phyloP scores from a whole-genome alignment of 2,888 invertebrate species.

The Prosapia bicincta region DNA sequence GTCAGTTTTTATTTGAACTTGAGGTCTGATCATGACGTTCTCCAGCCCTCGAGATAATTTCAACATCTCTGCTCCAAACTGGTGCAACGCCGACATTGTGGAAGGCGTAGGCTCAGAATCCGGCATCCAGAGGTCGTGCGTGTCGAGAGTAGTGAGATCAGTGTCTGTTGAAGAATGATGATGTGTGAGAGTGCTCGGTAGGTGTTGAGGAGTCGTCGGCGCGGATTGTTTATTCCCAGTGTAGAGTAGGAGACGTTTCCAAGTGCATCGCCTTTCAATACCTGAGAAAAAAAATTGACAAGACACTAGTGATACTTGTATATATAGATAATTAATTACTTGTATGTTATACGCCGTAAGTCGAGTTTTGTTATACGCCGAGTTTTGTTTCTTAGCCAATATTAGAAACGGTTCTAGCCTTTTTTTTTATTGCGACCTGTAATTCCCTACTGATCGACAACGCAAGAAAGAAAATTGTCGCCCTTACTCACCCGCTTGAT shows the following conservation, averaged over 20 bases:
- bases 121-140: conserved; percentile 78
- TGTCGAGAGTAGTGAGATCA: conserved; percentile 77
- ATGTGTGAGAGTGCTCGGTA: neutral
- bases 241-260: conserved; percentile 60
- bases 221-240: conserved; percentile 34
- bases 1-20: conserved; percentile 3
- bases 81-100: conserved; percentile 80
- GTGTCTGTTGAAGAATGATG: conserved; percentile 66
- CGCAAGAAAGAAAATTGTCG: no score
- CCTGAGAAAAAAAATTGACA: conserved; percentile 27
- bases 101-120: conserved; percentile 64
- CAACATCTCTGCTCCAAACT: conserved; percentile 84
- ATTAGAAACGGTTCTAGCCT: no score
- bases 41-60: conserved; percentile 77
- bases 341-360: no score
- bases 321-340: no score
- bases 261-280: conserved; percentile 69
- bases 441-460: no score
- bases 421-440: no score
- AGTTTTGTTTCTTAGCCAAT: no score
- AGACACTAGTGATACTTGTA: no score
- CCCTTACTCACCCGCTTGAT: no score
- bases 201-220: neutral
- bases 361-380: no score
- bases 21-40: conserved; percentile 33